Base-by-base conservation (phyloP, 2,888 invertebrate genomes). In the Hecatera dysodea region DNA sequence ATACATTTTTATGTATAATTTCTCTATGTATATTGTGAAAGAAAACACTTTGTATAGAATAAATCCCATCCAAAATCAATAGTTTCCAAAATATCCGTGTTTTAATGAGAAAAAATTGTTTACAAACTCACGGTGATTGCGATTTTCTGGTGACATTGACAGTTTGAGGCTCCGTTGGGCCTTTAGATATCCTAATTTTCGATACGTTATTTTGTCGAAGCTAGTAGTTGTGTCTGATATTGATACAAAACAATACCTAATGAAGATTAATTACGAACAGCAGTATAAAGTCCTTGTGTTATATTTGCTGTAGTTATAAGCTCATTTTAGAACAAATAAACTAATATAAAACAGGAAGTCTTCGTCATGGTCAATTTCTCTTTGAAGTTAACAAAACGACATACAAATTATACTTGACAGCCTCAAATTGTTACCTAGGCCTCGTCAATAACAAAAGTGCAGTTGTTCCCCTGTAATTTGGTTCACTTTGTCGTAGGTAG, bases 391-490 rank as follows among this genome's bases (percentile, higher is more conserved):
- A 27, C 11, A 12, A 75, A 39, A 33, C 12, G n/a, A 29, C 53
- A 24, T 39, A 24, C 22, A 36, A 22, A 24, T 68, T 39, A n/a
- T 60, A 39, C 39, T 3, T 48, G 27, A 4, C 0, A 19, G 4
- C 19, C 17, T 50, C 2, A 17, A 50, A 44, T 22, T 24, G 39
- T 42, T 36, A 42, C 33, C 12, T 42, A 53, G 29, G 29, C 12
- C 42, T 29, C 17, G 29, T 27, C 3, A 73, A 42, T 76, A 53
- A 59, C 46, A 46, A 55, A 57, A 44, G 3, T 63, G 27, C 22
- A 72, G 12, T 17, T 5, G 24, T 27, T 55, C 24, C 29, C 53
- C n/a, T 56, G 44, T 33, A 65, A 79, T 78, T 78, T 36, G 12
- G 3, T 57, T 11, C 61, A 36, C 11, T 59, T 65, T 48, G 42